These are phyloP conservation scores for Chloropsis hardwickii DNA, from an alignment of 2,113 vertebrate genomes.

Conservation along the genomic window DNA sequence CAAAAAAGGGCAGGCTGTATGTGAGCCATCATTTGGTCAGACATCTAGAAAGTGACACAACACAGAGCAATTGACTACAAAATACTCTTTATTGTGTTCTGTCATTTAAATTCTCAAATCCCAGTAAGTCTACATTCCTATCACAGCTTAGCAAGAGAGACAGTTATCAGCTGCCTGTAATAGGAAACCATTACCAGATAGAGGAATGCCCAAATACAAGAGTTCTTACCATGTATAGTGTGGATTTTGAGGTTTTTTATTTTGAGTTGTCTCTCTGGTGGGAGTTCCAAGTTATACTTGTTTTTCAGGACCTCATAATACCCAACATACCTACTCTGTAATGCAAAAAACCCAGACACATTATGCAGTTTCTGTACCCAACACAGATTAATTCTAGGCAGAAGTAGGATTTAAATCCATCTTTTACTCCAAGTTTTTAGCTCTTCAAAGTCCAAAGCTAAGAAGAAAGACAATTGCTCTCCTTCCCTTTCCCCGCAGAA, in stretches of 20 bases:
- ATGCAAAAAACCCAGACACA: slow-evolving; percentile 51
- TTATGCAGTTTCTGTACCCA: slow-evolving; percentile 19
- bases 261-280: slow-evolving; percentile 77
- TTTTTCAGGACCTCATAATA: slow-evolving; percentile 92
- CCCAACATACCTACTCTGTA: slow-evolving; percentile 90
- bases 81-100: not conserved
- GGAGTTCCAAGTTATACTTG: slow-evolving; percentile 80
- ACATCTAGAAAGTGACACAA: not conserved
- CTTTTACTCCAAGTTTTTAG: not conserved
- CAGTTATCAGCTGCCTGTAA: not conserved
- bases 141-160: not conserved
- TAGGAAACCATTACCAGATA: not conserved
- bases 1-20: not conserved
- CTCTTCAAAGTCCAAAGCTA: not conserved
- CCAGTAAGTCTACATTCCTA: not conserved
- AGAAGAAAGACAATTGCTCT: not conserved
- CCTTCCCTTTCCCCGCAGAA: not conserved
- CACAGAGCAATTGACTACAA: not conserved
- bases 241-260: slow-evolving; percentile 85
- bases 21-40: not conserved
- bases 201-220: not conserved
- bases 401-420: not conserved
- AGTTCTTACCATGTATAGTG: slow-evolving; percentile 83
- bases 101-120: not conserved
- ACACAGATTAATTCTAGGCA: not conserved